Percentiles rank a stretch among this genome's conserved stretches.
These are phyloP conservation scores for Zaprionus camerounensis DNA, from an alignment of 1,140 invertebrate genomes.

Conservation along the genomic window DNA sequence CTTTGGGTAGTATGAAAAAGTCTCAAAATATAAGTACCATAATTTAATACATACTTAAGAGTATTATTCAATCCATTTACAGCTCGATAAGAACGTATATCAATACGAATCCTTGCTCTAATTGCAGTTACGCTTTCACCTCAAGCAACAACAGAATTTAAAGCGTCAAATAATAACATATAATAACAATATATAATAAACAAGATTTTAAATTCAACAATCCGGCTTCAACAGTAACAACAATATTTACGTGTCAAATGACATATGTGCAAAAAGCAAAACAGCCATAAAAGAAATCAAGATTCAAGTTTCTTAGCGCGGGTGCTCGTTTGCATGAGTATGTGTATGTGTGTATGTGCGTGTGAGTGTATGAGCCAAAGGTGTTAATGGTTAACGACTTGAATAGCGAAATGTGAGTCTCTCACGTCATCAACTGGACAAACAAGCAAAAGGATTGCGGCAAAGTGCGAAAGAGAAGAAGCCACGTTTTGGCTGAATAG, in stretches of 20 bases:
- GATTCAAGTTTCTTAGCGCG: constrained; percentile 22
- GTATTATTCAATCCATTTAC: background rate
- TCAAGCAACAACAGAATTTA: background rate
- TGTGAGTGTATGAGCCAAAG: constrained; percentile 37
- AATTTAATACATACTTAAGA: background rate
- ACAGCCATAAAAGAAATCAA: constrained; percentile 42
- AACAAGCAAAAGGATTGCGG: constrained; percentile 53
- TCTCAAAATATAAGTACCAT: background rate
- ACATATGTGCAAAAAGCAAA: constrained; percentile 46
- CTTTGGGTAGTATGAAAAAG: background rate
- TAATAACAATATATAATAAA: constrained; percentile 19
- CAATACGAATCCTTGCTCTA: background rate
- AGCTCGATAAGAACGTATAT: background rate
- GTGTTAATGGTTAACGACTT: constrained; percentile 65
- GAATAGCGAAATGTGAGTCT: constrained; percentile 65
- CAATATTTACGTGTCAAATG: constrained; percentile 23
- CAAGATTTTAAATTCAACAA: constrained; percentile 10
- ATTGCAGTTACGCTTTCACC: constrained; percentile 11
- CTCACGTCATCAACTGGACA: constrained; percentile 58
- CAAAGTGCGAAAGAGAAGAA: background rate
- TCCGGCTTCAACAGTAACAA: background rate
- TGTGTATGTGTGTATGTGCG: constrained; percentile 34
- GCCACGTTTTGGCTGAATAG: background rate
- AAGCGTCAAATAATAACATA: constrained; percentile 6
- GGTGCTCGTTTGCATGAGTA: constrained; percentile 20